Evolutionary conservation across 2,888 invertebrate species (phyloP).

Genomic region (Germaria angustata): DNA sequence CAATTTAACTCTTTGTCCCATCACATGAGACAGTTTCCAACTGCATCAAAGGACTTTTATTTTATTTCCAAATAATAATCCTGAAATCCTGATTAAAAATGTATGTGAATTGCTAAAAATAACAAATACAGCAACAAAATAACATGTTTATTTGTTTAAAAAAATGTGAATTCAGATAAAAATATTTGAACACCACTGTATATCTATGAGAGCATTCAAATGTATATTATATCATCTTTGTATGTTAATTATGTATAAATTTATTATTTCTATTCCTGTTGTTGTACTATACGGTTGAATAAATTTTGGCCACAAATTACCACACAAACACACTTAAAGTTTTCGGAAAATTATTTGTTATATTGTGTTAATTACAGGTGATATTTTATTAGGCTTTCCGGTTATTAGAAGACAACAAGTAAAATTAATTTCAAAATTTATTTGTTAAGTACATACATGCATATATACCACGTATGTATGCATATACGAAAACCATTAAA

Average conservation of each 20-base stretch:
- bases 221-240: background rate
- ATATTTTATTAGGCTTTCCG: slow-evolving; percentile 61
- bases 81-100: no score
- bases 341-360: slow-evolving; percentile 46
- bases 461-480: no score
- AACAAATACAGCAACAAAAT: no score
- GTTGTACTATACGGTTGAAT: slow-evolving; percentile 9
- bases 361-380: slow-evolving; percentile 61
- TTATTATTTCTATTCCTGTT: background rate
- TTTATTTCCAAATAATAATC: no score
- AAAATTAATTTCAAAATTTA: slow-evolving; percentile 25
- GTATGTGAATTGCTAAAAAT: no score
- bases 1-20: no score
- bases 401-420: slow-evolving; percentile 44
- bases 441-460: no score
- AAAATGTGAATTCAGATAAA: no score
- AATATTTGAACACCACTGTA: background rate
- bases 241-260: background rate
- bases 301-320: background rate
- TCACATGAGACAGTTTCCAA: no score
- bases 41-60: no score
- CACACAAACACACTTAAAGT: slow-evolving; percentile 12
- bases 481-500: no score
- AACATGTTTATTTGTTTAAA: no score
- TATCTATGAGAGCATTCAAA: background rate